phyloP scores from a whole-genome alignment of 2,888 invertebrate species.

The Exephanes ischioxanthus region DNA sequence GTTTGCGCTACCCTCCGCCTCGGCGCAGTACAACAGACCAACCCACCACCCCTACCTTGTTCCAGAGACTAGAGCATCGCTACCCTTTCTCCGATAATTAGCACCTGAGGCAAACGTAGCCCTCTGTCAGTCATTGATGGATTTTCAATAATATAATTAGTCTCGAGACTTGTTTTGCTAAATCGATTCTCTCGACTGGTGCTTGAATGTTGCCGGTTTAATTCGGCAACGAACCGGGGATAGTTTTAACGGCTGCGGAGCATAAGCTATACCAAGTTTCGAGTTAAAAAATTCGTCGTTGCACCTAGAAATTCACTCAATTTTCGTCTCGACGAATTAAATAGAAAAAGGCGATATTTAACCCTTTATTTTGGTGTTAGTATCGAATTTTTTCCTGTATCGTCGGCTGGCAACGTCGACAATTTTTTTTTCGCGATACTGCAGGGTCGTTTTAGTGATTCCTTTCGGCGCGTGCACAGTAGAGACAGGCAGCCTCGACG shows the following conservation, averaged over 20 bases:
- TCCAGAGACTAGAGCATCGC: not conserved
- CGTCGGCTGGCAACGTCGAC: not conserved
- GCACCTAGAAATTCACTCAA: not conserved
- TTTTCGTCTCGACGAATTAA: not conserved
- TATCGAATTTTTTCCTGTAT: not conserved
- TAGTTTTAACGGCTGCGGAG: not conserved
- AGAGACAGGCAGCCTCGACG: not conserved
- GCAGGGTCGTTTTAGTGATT: not conserved
- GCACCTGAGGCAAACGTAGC: not conserved
- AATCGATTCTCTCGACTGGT: not conserved
- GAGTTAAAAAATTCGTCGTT: not conserved
- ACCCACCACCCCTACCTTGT: not conserved
- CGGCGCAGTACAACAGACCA: not conserved
- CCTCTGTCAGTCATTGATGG: not conserved
- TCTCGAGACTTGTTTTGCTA: not conserved
- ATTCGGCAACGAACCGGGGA: not conserved
- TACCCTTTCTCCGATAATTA: conserved; percentile 4
- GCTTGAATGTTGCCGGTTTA: not conserved
- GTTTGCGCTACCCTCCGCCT: not conserved
- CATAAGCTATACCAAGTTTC: not conserved
- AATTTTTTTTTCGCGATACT: not conserved
- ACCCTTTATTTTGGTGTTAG: not conserved
- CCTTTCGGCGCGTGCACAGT: not conserved
- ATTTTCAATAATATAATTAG: not conserved
- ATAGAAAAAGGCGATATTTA: not conserved